Conservation (phyloP, 2,113 vertebrate species). For the Rhombomys opimus region DNA sequence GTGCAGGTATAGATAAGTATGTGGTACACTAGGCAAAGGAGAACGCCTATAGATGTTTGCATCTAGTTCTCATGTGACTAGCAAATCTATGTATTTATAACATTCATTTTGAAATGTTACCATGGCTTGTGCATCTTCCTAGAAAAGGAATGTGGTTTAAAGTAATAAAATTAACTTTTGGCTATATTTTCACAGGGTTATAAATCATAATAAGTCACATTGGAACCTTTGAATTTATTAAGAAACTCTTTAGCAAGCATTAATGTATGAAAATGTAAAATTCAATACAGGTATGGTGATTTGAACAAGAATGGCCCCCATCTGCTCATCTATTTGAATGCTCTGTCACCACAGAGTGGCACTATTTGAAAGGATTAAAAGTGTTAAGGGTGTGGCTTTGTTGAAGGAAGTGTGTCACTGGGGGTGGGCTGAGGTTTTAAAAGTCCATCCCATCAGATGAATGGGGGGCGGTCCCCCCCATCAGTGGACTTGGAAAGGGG, state of each 20-base stretch:
- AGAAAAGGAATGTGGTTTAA: slow-evolving; percentile 32
- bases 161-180: slow-evolving; percentile 12
- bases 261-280: neutral
- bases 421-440: neutral
- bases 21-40: neutral
- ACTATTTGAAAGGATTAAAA: neutral
- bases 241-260: neutral
- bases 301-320: neutral
- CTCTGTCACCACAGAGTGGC: neutral
- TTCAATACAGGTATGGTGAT: neutral
- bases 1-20: neutral
- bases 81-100: neutral
- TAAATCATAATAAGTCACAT: neutral
- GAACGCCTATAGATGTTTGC: neutral
- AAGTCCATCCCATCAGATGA: neutral
- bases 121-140: neutral
- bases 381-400: neutral
- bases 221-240: neutral
- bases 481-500: too few relatives aligned
- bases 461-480: too few relatives aligned
- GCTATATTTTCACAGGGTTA: slow-evolving; percentile 7
- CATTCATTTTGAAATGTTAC: slow-evolving; percentile 33
- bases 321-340: neutral
- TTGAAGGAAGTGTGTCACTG: neutral
- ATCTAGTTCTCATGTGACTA: neutral